Evolutionary conservation across 2,888 invertebrate genomes (phyloP).

Genomic region (Abrostola triplasia): DNA sequence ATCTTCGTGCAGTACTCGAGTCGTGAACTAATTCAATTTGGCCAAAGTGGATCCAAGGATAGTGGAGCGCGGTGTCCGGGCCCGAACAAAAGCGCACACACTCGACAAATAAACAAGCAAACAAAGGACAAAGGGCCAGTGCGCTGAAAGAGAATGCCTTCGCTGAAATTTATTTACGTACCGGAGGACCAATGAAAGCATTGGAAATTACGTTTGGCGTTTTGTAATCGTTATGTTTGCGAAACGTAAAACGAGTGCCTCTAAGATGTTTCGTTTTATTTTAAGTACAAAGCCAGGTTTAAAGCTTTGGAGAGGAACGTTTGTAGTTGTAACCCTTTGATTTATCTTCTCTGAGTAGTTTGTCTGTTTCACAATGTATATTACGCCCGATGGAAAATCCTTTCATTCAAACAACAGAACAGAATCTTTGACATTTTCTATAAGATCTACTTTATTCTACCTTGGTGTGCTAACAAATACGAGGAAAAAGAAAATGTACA

Average conservation of each 20-base stretch:
- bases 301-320: constrained; percentile 25
- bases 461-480: too few species aligned
- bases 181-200: constrained; percentile 59
- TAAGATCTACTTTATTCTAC: neutral
- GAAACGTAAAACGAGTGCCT: constrained; percentile 45
- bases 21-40: constrained; percentile 77
- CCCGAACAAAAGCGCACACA: constrained; percentile 73
- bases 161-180: constrained; percentile 68
- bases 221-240: constrained; percentile 58
- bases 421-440: neutral
- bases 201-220: constrained; percentile 62
- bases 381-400: neutral
- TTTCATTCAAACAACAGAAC: neutral
- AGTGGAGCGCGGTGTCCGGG: constrained; percentile 58
- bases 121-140: constrained; percentile 69
- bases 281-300: constrained; percentile 39
- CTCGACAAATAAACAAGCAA: constrained; percentile 62
- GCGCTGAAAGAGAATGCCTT: constrained; percentile 63
- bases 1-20: constrained; percentile 66
- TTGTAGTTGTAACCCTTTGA: constrained; percentile 25
- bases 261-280: constrained; percentile 50
- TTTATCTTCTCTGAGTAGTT: constrained; percentile 12
- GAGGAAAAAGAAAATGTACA: too few species aligned
- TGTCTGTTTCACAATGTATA: neutral
- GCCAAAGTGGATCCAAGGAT: constrained; percentile 70